Evolutionary conservation across 2,888 invertebrate genomes (phyloP), one percentile per base, ranked within the genome.

Genomic region (Mactromeris polynyma): DNA sequence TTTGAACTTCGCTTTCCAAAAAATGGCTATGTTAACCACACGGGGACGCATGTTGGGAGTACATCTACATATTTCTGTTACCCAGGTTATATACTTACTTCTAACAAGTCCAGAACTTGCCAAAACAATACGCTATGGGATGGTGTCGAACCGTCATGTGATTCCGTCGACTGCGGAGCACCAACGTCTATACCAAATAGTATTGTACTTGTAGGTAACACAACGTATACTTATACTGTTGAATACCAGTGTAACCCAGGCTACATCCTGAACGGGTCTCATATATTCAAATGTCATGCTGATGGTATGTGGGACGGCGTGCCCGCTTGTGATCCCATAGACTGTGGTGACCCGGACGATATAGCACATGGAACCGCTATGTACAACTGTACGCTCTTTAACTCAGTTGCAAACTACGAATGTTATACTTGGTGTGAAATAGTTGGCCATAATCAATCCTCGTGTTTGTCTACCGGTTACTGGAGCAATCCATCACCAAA

Each of bases 401-500:
- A 21, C 14, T 36, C 36, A 9, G 36, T 54, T 26, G 81, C 81
- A 33, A 58, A 4, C n/a, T 81, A 81, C 26, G n/a, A 4, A 3
- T 58, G 81, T 21, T 14, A 38, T 38, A 21, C 33, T 21, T 21
- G 81, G 33, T 81, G 51, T 81, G n/a, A 38, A 21, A 19, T 81
- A 14, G 31, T 3, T 38, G 81, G 81, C 7, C 33, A 31, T 7
- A 38, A 54, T 58, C n/a, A 38, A 33, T 33, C n/a, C 19, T 7
- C 36, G 3, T 81, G 81, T 36, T 54, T 36, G 51, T 36, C 38
- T 9, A 54, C 54, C 14, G 81, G 81, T 1, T 33, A 17, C 21
- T 81, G 81, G 81, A 38, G 40, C 81, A 36, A n/a, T n/a, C 11
- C 36, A 36, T 36, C 51, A 21, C 81, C 81, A 11, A 33, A 33